Conservation (phyloP, 2,797 vertebrate species). For the Thunnus albacares region DNA sequence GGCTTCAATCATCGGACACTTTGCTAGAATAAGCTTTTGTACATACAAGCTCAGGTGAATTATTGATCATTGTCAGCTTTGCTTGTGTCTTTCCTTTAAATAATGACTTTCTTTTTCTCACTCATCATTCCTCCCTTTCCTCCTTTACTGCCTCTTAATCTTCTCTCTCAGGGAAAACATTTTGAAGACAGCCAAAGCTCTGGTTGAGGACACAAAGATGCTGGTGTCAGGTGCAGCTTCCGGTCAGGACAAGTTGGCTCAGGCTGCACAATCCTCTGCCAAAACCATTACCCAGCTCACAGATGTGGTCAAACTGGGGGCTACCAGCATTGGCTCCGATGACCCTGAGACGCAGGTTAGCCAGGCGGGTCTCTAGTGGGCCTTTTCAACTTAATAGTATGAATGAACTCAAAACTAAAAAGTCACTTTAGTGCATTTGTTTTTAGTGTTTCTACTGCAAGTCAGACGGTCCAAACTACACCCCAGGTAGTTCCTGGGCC, state of each 20-base stretch:
- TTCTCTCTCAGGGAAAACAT: slow-evolving; percentile 74
- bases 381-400: too few species aligned
- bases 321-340: slow-evolving; percentile 94
- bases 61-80: neutral
- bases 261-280: slow-evolving; percentile 96
- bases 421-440: neutral
- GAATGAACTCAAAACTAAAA: too few species aligned
- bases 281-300: slow-evolving; percentile 98
- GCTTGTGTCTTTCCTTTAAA: neutral
- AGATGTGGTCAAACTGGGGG: slow-evolving; percentile 96
- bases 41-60: neutral
- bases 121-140: neutral
- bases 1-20: neutral
- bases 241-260: slow-evolving; percentile 94
- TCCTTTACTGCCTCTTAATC: neutral
- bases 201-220: slow-evolving; percentile 97
- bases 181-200: slow-evolving; percentile 81
- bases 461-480: too few species aligned
- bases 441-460: too few species aligned
- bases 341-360: slow-evolving; percentile 97
- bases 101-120: neutral
- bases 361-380: too few species aligned
- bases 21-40: neutral
- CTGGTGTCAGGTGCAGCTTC: slow-evolving; percentile 96
- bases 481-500: too few species aligned